Percentiles rank a stretch among this genome's conserved stretches.
Evolutionary conservation across 1,140 invertebrate species (phyloP).

Genomic region (Tribolium castaneum): DNA sequence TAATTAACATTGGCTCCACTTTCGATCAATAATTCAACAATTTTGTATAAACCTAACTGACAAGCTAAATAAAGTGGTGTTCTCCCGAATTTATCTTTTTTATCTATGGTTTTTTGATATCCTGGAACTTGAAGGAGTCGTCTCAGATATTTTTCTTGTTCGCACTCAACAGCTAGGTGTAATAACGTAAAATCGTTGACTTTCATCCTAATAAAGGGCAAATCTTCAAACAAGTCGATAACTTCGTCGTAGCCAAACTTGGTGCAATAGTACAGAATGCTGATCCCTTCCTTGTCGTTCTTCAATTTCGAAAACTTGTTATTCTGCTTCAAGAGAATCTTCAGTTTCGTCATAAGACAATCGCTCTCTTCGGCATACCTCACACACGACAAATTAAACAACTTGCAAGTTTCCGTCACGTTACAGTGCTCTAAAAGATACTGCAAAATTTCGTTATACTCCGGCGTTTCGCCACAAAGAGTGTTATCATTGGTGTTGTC

Average conservation of each 20-base stretch:
- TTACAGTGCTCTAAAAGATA: not conserved
- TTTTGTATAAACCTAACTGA: not conserved
- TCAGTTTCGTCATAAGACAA: not conserved
- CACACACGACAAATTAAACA: not conserved
- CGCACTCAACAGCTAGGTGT: not conserved
- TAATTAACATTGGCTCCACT: not conserved
- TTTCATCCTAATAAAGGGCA: not conserved
- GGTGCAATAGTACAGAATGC: not conserved
- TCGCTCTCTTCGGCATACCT: not conserved
- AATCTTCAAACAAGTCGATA: not conserved
- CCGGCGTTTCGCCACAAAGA: not conserved
- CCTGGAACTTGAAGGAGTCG: not conserved
- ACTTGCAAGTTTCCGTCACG: not conserved
- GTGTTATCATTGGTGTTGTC: not conserved
- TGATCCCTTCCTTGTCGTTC: not conserved
- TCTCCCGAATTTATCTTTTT: conserved; percentile 15
- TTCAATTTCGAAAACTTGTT: not conserved
- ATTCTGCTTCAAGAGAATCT: not conserved
- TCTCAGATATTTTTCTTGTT: not conserved
- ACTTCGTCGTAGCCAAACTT: not conserved
- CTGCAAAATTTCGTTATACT: not conserved
- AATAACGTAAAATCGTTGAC: not conserved
- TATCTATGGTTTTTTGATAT: conserved; percentile 1
- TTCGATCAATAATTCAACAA: not conserved
- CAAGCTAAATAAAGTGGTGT: conserved; percentile 34